Conservation (phyloP, 1,140 invertebrate species). For the Drosophila pruinosa region DNA sequence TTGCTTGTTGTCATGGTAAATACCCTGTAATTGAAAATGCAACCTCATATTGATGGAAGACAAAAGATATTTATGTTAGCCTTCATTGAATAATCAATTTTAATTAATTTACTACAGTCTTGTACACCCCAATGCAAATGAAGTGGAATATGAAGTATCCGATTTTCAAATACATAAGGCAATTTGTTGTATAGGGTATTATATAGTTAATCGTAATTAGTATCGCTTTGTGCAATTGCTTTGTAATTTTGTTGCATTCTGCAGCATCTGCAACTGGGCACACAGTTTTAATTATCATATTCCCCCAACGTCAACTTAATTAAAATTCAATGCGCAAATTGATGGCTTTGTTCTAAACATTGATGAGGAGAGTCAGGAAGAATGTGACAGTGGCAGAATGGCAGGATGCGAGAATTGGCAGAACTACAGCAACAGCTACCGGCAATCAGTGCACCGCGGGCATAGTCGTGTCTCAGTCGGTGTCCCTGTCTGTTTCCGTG, state of each 20-base stretch:
- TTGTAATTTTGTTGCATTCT: slow-evolving; percentile 35
- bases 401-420: slow-evolving; percentile 11
- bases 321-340: slow-evolving; percentile 66
- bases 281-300: slow-evolving; percentile 71
- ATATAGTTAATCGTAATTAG: neutral
- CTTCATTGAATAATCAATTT: too few species aligned
- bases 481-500: neutral
- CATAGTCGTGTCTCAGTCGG: neutral
- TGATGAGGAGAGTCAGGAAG: slow-evolving; percentile 37
- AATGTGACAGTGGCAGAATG: slow-evolving; percentile 1
- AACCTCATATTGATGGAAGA: too few species aligned
- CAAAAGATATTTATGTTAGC: too few species aligned
- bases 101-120: too few species aligned
- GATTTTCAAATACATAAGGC: too few species aligned
- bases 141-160: neutral
- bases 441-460: slow-evolving; percentile 32
- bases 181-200: slow-evolving; percentile 6
- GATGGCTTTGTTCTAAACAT: slow-evolving; percentile 54
- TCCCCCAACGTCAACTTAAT: slow-evolving; percentile 65
- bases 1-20: neutral
- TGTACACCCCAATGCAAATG: neutral
- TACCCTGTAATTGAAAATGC: slow-evolving; percentile 12
- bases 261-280: slow-evolving; percentile 28
- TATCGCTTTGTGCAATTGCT: neutral
- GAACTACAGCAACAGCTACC: slow-evolving; percentile 17